Evolutionary conservation across 2,888 invertebrate genomes (phyloP), one percentile per base, ranked within the genome.

Genomic region (Drosophila barbarae): DNA sequence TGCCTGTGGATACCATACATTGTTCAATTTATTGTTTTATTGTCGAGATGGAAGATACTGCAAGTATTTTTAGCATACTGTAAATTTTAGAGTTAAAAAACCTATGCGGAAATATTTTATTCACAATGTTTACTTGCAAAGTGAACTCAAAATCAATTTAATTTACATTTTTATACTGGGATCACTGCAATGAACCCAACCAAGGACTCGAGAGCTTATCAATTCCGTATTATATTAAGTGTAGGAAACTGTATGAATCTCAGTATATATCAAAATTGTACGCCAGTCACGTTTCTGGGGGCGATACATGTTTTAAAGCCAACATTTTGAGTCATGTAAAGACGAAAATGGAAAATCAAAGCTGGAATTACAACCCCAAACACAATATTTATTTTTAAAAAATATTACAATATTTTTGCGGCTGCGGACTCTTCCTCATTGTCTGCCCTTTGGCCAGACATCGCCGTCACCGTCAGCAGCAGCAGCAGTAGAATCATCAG

Each of bases 251-350:
- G 26, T 21, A 47, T 30, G 50, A 44, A 68, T 47, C 8, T 21
- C 47, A 26, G n/a, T 30, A 23, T 38, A 30, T 50, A 69, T 65
- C 56, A 51, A 67, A 63, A 73, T 60, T 41, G 69, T 47, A 78
- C 74, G 59, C 79, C 63, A 74, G 82, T 73, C 77, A 77, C 77
- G 77, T 78, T 81, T 60, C 72, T 32, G 30, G 65, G 18, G 54
- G 65, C 58, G 51, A 70, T 65, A 70, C 70, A 70, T 70, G 61
- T 69, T 69, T 54, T 46, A 18, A 61, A 60, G 52, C 36, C 38
- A 38, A 59, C n/a, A 41, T 18, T 47, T 51, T 42, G 39, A 69
- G 69, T 54, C 58, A 61, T 55, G 52, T 36, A 56, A 28, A 36
- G 46, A 41, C 39, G n/a, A 30, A 60, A 32, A 47, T 38, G 47